Conservation (phyloP, 2,888 invertebrate species). For the Rhamphomyia laevipes region DNA sequence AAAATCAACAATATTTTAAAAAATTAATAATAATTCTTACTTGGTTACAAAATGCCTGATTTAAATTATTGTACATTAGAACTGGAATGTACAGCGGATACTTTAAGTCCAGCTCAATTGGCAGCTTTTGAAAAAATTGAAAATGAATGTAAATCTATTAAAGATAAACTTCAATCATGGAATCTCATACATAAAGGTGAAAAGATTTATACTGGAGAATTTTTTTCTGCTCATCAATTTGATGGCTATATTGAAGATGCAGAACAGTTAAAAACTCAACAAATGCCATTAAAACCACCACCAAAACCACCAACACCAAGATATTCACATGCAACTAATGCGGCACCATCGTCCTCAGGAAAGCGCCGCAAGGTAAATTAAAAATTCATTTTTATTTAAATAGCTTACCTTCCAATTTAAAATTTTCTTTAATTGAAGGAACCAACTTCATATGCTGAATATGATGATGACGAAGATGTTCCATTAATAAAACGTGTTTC, state of each 20-base stretch:
- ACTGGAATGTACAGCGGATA: slow-evolving; percentile 62
- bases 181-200: slow-evolving; percentile 48
- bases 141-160: slow-evolving; percentile 54
- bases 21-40: no score
- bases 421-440: slow-evolving; percentile 5
- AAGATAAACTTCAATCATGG: slow-evolving; percentile 43
- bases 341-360: neutral
- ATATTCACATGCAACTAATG: neutral
- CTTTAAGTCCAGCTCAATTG: slow-evolving; percentile 52
- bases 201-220: slow-evolving; percentile 53
- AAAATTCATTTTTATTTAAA: neutral
- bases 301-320: neutral
- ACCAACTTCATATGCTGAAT: slow-evolving; percentile 10
- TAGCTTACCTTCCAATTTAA: neutral
- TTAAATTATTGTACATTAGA: slow-evolving; percentile 36
- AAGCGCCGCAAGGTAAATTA: neutral
- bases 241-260: slow-evolving; percentile 32
- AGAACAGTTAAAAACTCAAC: neutral
- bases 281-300: neutral
- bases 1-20: no score
- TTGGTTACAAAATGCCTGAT: neutral
- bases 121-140: slow-evolving; percentile 50
- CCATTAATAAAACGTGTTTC: slow-evolving; percentile 39
- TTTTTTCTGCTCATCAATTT: slow-evolving; percentile 52
- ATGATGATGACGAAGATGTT: slow-evolving; percentile 37